Evolutionary conservation across 2,113 vertebrate species (phyloP).

Genomic region (Mus pahari): DNA sequence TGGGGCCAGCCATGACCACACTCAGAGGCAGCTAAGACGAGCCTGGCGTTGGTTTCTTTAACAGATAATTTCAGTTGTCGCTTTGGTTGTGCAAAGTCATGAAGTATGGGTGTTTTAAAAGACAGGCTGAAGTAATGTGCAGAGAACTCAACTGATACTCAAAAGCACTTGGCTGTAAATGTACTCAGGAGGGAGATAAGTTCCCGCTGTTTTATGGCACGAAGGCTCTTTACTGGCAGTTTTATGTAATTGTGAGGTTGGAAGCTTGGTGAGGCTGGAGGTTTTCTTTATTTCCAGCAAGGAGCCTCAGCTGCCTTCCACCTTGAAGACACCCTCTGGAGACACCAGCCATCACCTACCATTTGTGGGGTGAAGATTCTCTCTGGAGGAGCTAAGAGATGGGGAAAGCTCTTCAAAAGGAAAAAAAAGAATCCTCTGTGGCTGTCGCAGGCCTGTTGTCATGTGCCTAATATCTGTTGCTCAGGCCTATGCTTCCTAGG

Average conservation of each 20-base stretch:
- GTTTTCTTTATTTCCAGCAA: constrained; percentile 1
- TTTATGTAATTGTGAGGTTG: constrained; percentile 70
- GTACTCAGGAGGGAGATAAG: constrained; percentile 78
- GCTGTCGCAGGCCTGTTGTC: neutral
- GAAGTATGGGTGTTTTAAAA: constrained; percentile 79
- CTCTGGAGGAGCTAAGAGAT: constrained; percentile 1
- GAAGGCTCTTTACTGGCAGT: constrained; percentile 74
- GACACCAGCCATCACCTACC: neutral
- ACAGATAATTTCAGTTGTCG: constrained; percentile 80
- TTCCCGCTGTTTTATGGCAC: constrained; percentile 78
- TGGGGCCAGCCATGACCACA: neutral
- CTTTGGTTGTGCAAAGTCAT: constrained; percentile 78
- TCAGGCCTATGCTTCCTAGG: neutral
- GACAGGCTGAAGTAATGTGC: constrained; percentile 74
- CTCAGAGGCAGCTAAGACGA: constrained; percentile 16
- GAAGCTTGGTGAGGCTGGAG: constrained; percentile 66
- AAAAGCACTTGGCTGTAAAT: constrained; percentile 78
- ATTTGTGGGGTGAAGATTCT: neutral
- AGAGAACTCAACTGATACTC: constrained; percentile 80
- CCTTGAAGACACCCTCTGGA: neutral
- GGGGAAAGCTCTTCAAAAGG: neutral
- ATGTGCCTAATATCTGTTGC: neutral
- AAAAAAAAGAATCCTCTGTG: rapidly evolving
- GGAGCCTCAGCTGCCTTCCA: neutral
- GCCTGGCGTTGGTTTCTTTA: constrained; percentile 70